Evolutionary conservation across 2,888 invertebrate genomes (phyloP), one percentile per base, ranked within the genome.

Genomic region (Ferrisia virgata): DNA sequence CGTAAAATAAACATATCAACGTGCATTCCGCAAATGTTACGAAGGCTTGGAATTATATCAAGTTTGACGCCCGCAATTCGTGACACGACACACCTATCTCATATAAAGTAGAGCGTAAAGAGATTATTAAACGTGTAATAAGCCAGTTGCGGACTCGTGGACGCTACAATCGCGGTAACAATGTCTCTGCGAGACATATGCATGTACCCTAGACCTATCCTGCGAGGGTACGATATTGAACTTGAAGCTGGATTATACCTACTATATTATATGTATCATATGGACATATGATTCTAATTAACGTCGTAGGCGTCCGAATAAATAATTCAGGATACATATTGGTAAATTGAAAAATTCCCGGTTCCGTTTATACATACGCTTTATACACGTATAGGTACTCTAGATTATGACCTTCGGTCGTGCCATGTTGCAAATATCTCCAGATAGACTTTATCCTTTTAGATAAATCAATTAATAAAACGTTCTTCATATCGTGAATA

Each of bases 51-150:
- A 72, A 72, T 72, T 72, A 72, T 72, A 72, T 72, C 72, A 33
- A 72, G 72, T 72, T 72, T 72, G 72, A 72, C 72, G 72, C 72
- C 72, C 72, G 72, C 33, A 72, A 33, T 72, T 72, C 72, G 72
- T 72, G 72, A 72, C 33, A 72, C 33, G 72, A 72, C 72, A 72
- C 72, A 72, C 72, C 72, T 72, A 33, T 31, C 31, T n/a, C n/a
- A n/a, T n/a, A 18, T 72, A 72, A n/a, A 72, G 11, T 72, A n/a
- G 33, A 72, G 72, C 72, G 18, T 72, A 72, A 33, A 72, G n/a
- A 33, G 33, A 33, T 72, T 39, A 53, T 4, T 5, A 64, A 18
- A 1, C 22, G 28, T 64, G 11, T 28, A n/a, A 53, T 4, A 53
- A 11, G 40, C 13, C 6, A 8, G 40, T 9, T 2, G 5, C 40